Evolutionary conservation across 2,113 vertebrate species (phyloP).

Genomic region (Sciurus niger): DNA sequence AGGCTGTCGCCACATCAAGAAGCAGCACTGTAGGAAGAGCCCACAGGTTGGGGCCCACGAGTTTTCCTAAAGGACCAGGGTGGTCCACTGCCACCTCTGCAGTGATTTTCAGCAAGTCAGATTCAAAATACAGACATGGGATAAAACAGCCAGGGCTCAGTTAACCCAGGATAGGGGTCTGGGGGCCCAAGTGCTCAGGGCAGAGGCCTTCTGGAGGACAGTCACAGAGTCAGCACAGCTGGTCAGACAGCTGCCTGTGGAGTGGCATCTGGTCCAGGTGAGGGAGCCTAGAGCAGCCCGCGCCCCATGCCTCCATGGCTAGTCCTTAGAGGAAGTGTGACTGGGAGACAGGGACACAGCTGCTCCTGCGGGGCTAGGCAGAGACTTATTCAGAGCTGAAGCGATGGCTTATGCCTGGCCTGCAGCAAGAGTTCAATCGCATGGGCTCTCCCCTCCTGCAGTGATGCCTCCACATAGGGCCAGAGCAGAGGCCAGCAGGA

Average conservation of each 20-base stretch:
- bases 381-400: background rate
- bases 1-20: too few species aligned
- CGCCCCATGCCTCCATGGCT: background rate
- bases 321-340: background rate
- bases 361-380: background rate
- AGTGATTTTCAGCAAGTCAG: background rate
- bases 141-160: background rate
- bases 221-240: background rate
- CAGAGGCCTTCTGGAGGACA: too few species aligned
- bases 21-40: background rate
- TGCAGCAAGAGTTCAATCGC: fast-evolving
- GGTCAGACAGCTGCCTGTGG: background rate
- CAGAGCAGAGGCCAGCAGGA: background rate
- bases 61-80: background rate
- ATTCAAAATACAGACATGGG: background rate
- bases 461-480: background rate
- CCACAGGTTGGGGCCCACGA: fast-evolving
- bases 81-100: background rate
- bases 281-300: background rate
- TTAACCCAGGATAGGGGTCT: background rate
- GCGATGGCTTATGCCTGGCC: background rate
- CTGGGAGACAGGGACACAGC: background rate
- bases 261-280: background rate
- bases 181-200: too few species aligned
- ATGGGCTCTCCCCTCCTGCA: background rate